A percentile compares a stretch with the other conserved stretches of the same genome.
Conservation (phyloP, 2,797 vertebrate species). For the Acomys russatus region DNA sequence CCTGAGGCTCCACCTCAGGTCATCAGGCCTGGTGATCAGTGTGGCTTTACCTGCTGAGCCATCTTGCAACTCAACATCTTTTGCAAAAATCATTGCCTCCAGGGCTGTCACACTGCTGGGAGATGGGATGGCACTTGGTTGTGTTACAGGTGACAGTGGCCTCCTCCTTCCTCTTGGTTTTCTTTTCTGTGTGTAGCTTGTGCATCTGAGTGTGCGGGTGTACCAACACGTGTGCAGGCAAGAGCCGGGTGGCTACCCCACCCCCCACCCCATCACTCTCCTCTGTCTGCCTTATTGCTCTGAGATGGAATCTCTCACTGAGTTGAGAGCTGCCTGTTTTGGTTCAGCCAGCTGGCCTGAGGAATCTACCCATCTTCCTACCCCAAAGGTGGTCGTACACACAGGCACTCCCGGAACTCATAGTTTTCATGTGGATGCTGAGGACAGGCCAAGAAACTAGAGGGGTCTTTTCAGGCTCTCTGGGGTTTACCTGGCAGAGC, state of each 20-base stretch:
- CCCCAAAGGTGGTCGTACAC: background rate
- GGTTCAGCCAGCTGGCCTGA: background rate
- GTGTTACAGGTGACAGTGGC: background rate
- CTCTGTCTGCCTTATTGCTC: too few species aligned
- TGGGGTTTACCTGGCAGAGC: constrained; percentile 46
- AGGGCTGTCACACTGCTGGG: background rate
- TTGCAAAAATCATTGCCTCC: background rate
- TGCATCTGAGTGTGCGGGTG: too few species aligned
- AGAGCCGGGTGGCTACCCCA: too few species aligned
- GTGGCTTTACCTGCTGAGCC: background rate
- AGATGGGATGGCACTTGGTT: background rate
- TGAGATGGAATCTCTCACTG: background rate
- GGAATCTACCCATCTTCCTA: background rate
- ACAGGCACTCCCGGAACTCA: background rate
- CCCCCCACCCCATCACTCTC: background rate
- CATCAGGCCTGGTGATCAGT: background rate
- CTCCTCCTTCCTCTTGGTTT: background rate
- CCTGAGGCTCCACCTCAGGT: background rate
- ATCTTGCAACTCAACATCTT: background rate
- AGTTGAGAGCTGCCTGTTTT: background rate
- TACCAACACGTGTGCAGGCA: too few species aligned
- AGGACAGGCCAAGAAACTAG: background rate
- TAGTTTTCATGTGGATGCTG: background rate
- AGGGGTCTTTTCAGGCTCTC: background rate
- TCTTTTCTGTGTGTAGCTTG: background rate